phyloP scores from a whole-genome alignment of 2,797 vertebrate species.

The Phoeniculus purpureus region DNA sequence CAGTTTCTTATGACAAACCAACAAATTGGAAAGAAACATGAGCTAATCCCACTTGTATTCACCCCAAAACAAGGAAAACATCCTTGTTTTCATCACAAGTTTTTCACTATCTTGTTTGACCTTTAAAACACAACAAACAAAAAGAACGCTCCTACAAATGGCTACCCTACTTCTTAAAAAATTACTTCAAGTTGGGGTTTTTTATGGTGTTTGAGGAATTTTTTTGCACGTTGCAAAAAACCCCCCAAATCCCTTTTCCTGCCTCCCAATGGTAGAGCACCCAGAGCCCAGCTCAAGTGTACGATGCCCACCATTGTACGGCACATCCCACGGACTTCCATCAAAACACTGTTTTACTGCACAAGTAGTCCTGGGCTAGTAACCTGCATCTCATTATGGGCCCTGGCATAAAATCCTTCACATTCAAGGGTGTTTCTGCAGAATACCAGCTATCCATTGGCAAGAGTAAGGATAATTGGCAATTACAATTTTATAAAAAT shows the following conservation, averaged over 20 bases:
- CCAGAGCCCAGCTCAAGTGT: neutral
- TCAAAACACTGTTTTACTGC: neutral
- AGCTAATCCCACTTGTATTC: neutral
- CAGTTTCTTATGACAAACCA: neutral
- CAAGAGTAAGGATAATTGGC: neutral
- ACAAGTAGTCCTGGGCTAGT: neutral
- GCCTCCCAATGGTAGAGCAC: neutral
- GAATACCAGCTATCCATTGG: neutral
- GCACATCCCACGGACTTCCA: neutral
- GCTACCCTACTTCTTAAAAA: neutral
- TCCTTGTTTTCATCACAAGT: neutral
- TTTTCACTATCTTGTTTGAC: neutral
- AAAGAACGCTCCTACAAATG: neutral
- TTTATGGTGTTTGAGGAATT: neutral
- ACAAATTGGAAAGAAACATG: neutral
- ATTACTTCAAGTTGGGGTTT: neutral
- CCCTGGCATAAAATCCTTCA: neutral
- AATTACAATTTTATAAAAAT: neutral
- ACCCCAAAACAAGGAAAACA: neutral
- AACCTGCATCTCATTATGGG: neutral
- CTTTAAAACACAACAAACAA: neutral
- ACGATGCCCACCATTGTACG: rapidly evolving
- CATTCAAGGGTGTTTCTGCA: neutral
- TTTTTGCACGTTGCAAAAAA: neutral
- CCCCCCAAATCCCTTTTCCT: neutral